Evolutionary conservation across 2,797 vertebrate species (phyloP), one percentile per base, ranked within the genome.

Genomic region (Myiothlypis coronata): DNA sequence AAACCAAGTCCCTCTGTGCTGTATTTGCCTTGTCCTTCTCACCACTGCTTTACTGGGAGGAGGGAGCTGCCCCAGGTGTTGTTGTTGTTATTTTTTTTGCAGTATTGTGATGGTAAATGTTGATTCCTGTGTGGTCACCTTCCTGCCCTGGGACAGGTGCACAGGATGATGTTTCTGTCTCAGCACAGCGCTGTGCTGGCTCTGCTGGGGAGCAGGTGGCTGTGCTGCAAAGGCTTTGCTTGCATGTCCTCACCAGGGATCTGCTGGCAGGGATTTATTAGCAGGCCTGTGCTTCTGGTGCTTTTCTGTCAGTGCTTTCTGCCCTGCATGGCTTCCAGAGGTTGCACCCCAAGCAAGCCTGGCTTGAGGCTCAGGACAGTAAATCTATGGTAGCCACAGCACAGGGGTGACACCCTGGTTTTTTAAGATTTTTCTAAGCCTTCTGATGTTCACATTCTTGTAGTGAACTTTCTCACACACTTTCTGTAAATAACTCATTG

Each of bases 261-360:
- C 68, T 23, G 57, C 72, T 88, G 93, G 82, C 84, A 91, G 61
- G 39, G 69, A 47, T 32, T 0, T 1, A 16, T 27, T 7, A 39
- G 68, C 86, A 90, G 80, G 35, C 41, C 61, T 74, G 64, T 46
- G 82, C 93, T 92, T 56, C 72, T 75, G 83, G 83, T 80, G 84
- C 64, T 90, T 55, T 85, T 60, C 81, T 87, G 82, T 32, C 78
- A 11, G 2, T 44, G 90, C 90, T 90, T 90, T 56, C 68, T 32
- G 50, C 68, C 88, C 83, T 64, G 90, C 94, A 96, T 87, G 95
- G 94, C 94, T 96, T 74, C 70, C 2, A 64, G 82, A 91, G 64
- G 68, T 61, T 87, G 84, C 49, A 13, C 32, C 44, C 65, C 2
- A 4, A 34, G 75, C 22, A 77, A 43, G 64, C 27, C 88, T 75